phyloP scores from a whole-genome alignment of 2,797 vertebrate genomes.

The Pseudochirops corinnae region DNA sequence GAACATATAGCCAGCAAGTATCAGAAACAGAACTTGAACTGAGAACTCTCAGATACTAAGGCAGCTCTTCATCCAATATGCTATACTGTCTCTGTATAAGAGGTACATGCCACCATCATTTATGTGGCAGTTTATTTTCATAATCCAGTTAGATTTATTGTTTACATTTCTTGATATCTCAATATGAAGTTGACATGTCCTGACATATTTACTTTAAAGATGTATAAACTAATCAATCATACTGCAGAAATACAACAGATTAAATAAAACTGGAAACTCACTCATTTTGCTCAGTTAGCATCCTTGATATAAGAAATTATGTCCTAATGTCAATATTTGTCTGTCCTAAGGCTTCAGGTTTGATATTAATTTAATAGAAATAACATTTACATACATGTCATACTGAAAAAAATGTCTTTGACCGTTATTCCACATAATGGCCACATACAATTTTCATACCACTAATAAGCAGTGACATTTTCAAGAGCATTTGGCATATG shows the following conservation, averaged over 20 bases:
- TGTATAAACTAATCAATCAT: background rate
- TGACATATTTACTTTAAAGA: background rate
- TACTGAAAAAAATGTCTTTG: background rate
- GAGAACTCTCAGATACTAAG: background rate
- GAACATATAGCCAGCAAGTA: rapidly evolving
- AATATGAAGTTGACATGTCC: background rate
- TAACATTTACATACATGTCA: constrained; percentile 8
- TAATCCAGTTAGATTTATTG: background rate
- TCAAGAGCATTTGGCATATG: background rate
- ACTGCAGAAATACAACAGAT: background rate
- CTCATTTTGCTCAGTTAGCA: background rate
- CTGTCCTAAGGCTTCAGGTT: constrained; percentile 24
- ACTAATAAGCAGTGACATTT: background rate
- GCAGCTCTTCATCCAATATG: background rate
- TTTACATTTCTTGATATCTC: background rate
- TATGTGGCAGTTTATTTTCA: background rate
- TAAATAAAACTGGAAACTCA: background rate
- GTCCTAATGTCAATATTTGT: background rate
- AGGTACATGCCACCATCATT: background rate
- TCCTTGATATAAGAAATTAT: background rate
- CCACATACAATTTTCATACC: background rate
- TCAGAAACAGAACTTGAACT: background rate
- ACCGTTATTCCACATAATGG: background rate
- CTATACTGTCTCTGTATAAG: background rate
- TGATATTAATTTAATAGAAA: constrained; percentile 31